Percentiles rank a stretch among this genome's conserved stretches.
Conservation (phyloP, 2,113 vertebrate genomes). For the Eurystomus gularis region DNA sequence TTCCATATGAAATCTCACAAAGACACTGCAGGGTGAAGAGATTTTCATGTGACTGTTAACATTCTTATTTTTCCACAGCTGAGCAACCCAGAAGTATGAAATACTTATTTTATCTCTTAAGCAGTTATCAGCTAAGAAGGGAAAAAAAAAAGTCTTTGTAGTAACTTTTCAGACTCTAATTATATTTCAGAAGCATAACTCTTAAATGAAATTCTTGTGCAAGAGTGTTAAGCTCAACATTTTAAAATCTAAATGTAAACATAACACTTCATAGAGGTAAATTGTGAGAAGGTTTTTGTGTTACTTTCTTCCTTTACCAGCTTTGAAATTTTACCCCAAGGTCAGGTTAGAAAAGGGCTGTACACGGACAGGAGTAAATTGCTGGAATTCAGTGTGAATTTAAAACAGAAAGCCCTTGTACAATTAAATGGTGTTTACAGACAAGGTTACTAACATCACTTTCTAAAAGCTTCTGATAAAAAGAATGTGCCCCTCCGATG, state of each 20-base stretch:
- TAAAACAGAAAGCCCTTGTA: neutral
- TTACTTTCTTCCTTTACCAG: neutral
- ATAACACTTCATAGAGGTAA: neutral
- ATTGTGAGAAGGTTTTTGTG: neutral
- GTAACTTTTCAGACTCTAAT: neutral
- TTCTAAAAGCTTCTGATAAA: neutral
- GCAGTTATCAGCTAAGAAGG: neutral
- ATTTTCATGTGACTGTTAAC: neutral
- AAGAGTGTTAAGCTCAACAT: neutral
- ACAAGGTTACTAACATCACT: neutral
- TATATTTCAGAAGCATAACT: neutral
- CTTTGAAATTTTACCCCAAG: neutral
- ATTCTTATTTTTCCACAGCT: neutral
- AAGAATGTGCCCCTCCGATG: neutral
- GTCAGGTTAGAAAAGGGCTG: neutral
- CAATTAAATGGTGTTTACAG: neutral
- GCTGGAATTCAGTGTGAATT: neutral
- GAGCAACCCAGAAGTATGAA: neutral
- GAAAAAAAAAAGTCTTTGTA: neutral
- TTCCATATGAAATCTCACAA: neutral
- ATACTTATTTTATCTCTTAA: neutral
- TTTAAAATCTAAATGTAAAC: neutral
- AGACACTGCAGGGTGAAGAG: neutral
- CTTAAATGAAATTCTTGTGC: neutral
- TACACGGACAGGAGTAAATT: neutral